phyloP scores from a whole-genome alignment of 2,797 vertebrate genomes.

The Nasua narica region DNA sequence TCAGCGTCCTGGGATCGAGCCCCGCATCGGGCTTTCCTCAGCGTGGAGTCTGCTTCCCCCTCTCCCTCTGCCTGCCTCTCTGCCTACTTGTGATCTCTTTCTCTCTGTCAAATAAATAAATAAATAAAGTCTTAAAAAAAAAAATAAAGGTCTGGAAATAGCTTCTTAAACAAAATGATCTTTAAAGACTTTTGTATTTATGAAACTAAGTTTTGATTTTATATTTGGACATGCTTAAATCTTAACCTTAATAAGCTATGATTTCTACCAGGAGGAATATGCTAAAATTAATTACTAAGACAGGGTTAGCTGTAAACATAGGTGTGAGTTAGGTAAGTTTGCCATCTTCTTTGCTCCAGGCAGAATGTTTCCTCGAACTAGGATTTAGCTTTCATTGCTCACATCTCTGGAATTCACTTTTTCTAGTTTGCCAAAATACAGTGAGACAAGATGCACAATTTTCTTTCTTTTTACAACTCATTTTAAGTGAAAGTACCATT shows the following conservation, averaged over 20 bases:
- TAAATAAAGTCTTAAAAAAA: too few relatives aligned
- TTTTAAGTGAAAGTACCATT: constrained; percentile 31
- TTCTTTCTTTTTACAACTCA: not conserved
- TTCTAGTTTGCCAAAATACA: not conserved
- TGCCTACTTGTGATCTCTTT: too few relatives aligned
- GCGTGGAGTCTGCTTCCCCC: too few relatives aligned
- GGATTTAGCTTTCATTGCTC: constrained; percentile 27
- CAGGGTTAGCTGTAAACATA: not conserved
- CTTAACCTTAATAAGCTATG: constrained; percentile 19
- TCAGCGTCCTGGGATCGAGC: too few relatives aligned
- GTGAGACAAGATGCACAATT: not conserved
- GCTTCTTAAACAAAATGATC: not conserved
- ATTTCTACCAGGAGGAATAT: not conserved
- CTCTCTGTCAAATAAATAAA: too few relatives aligned
- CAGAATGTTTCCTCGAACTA: constrained; percentile 8
- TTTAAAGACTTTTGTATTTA: not conserved
- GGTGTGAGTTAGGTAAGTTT: not conserved
- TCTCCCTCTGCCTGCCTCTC: too few relatives aligned
- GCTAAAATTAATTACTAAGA: constrained; percentile 21
- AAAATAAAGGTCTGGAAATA: constrained; percentile 1
- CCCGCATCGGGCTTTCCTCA: too few relatives aligned
- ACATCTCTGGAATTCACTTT: constrained; percentile 22
- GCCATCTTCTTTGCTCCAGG: not conserved
- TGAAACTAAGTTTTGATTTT: constrained; percentile 35
- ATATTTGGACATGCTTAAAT: constrained; percentile 9